Evolutionary conservation across 2,888 invertebrate species (phyloP), one percentile per base, ranked within the genome.

Genomic region (Clanis bilineata): DNA sequence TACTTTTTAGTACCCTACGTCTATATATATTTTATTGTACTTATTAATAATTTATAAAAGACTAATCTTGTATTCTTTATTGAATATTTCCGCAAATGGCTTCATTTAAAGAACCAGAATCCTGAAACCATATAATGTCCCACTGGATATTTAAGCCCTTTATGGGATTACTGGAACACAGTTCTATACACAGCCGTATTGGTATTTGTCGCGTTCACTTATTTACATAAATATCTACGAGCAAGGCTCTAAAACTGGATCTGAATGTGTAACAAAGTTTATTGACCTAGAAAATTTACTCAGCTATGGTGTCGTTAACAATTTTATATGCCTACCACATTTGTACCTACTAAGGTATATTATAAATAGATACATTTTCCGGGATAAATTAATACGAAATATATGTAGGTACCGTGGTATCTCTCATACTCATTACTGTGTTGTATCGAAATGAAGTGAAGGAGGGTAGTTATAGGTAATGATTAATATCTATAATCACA

Each of bases 201-300:
- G 67, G 68, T 68, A 70, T 56, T 68, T 67, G 69, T 56, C 51
- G 66, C 58, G 61, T 59, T 66, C 47, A 58, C 64, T 62, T 59
- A 78, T 79, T 82, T 72, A 74, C 76, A 80, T 81, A 82, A 80
- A 77, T 72, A 68, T 67, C 63, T 69, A 67, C 67, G 66, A 62
- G 68, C 64, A 71, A 78, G 67, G 73, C 68, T 72, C 71, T 67
- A 71, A 73, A 83, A 83, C 82, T 81, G 72, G 77, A 77, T 80
- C 70, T 69, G 58, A 74, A 77, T 72, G 66, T 77, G 70, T 80
- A 72, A 71, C 71, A 69, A 73, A 81, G 82, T 76, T 77, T 77
- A 73, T 77, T 77, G 80, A 80, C 78, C 81, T 76, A 79, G 67
- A 74, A 74, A 72, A 57, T 58, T 62, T 61, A 22, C 47, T 64